These are phyloP conservation scores for Macquaria ambigua DNA, from an alignment of 2,113 vertebrate genomes.

Conservation along the genomic window DNA sequence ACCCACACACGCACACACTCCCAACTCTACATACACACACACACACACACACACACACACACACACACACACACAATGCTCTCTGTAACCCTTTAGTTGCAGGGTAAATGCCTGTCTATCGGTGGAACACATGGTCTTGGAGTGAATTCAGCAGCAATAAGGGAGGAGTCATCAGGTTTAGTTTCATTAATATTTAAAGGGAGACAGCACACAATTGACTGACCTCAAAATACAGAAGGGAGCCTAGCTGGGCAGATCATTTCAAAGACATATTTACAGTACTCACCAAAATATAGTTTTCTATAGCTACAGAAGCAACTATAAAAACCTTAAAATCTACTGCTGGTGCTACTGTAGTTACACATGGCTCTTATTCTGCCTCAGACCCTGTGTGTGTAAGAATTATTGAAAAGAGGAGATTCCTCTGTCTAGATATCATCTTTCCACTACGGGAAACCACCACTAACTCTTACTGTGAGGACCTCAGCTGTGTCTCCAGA, in stretches of 20 bases:
- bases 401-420: background rate
- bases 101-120: slow-evolving; percentile 15
- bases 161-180: slow-evolving; percentile 8
- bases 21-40: too few species aligned
- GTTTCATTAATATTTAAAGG: slow-evolving; percentile 30
- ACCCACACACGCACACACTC: too few species aligned
- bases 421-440: background rate
- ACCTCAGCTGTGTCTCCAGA: background rate
- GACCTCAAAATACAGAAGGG: background rate
- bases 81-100: slow-evolving; percentile 24
- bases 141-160: background rate
- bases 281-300: background rate
- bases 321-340: background rate
- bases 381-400: background rate
- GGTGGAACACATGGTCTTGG: background rate
- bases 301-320: background rate
- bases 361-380: background rate
- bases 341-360: background rate
- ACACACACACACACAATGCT: background rate
- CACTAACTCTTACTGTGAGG: background rate
- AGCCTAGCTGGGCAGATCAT: background rate
- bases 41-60: too few species aligned
- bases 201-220: slow-evolving; percentile 13
- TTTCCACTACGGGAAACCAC: background rate
- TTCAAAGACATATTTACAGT: background rate